Conservation (phyloP, 2,888 invertebrate genomes). For the Cristatella mucedo region DNA sequence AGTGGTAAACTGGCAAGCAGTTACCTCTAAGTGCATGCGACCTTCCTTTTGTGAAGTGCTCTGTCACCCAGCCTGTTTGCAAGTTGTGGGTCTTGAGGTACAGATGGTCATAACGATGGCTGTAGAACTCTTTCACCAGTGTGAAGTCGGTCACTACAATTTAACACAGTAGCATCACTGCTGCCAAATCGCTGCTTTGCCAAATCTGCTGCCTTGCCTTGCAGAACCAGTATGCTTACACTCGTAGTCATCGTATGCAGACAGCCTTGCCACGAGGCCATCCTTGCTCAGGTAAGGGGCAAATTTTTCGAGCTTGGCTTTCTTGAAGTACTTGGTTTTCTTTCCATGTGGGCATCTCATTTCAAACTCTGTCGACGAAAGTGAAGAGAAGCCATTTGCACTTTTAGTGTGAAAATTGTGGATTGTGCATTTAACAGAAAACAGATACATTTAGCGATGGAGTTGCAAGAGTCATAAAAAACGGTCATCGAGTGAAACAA, state of each 20-base stretch:
- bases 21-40: slow-evolving; percentile 32
- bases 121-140: slow-evolving; percentile 31
- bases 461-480: no score
- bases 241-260: slow-evolving; percentile 32
- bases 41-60: slow-evolving; percentile 30
- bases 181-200: no score
- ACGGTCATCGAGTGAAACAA: no score
- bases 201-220: no score
- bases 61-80: slow-evolving; percentile 31
- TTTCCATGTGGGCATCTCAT: slow-evolving; percentile 54
- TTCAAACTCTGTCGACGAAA: slow-evolving; percentile 28
- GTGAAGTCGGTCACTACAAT: slow-evolving; percentile 12
- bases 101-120: slow-evolving; percentile 32
- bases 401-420: no score
- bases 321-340: slow-evolving; percentile 50
- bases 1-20: not conserved
- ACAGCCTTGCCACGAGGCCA: slow-evolving; percentile 47
- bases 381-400: not conserved
- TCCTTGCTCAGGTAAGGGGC: slow-evolving; percentile 58
- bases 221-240: slow-evolving; percentile 19
- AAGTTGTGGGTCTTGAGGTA: slow-evolving; percentile 28
- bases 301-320: slow-evolving; percentile 57
- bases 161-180: no score
- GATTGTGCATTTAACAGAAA: no score
- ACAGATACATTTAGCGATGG: no score